A percentile compares a stretch with the other conserved stretches of the same genome.
Evolutionary conservation across 2,888 invertebrate genomes (phyloP).

Genomic region (Keiferia lycopersicella): DNA sequence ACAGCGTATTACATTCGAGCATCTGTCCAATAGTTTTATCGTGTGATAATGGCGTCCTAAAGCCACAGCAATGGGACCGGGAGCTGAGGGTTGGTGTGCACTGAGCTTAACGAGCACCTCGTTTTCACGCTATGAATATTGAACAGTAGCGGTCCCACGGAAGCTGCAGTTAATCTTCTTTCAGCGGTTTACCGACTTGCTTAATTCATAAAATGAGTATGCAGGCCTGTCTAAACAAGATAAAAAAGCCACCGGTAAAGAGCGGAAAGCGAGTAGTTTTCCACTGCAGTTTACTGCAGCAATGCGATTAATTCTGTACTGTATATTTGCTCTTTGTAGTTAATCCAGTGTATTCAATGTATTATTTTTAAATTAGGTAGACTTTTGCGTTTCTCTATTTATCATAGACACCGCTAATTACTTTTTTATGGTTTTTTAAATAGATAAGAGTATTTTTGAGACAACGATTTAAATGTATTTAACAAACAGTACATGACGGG

Average conservation of each 20-base stretch:
- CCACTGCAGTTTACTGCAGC: background rate
- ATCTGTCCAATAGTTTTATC: background rate
- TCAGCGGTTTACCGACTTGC: conserved; percentile 45
- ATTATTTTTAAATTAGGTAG: too few species aligned
- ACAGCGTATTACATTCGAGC: too few species aligned
- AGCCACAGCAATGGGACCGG: conserved; percentile 32
- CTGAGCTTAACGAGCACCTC: conserved; percentile 49
- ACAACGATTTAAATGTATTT: too few species aligned
- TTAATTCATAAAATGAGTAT: conserved; percentile 48
- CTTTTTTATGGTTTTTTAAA: too few species aligned
- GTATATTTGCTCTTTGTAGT: background rate
- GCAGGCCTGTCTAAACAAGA: conserved; percentile 6
- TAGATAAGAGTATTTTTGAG: too few species aligned
- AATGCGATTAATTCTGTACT: background rate
- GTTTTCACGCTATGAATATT: conserved; percentile 56
- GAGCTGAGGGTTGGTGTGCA: conserved; percentile 40
- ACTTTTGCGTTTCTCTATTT: too few species aligned
- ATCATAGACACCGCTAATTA: too few species aligned
- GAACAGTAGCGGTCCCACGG: conserved; percentile 47
- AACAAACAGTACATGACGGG: too few species aligned
- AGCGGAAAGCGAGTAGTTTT: background rate
- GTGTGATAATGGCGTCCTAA: conserved; percentile 18
- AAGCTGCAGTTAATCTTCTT: conserved; percentile 57
- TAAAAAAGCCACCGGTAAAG: background rate
- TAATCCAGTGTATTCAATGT: background rate